phyloP scores from a whole-genome alignment of 2,797 vertebrate species.

The Pseudocheirus occidentalis region DNA sequence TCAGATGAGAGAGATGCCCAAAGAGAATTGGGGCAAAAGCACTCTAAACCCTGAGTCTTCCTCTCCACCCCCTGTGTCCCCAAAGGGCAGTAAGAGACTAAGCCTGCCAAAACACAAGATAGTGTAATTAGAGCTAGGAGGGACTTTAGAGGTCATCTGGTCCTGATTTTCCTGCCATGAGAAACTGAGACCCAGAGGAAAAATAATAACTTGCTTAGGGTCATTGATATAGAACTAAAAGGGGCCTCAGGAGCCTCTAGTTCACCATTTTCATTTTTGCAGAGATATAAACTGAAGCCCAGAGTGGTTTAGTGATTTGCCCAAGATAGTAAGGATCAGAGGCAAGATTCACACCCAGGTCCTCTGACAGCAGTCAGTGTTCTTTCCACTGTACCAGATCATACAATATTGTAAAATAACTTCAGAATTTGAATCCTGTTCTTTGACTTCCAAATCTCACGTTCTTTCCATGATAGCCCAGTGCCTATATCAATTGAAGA shows the following conservation, averaged over 20 bases:
- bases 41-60: constrained; percentile 27
- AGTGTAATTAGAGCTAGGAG: neutral
- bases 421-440: neutral
- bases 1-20: constrained; percentile 27
- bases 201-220: neutral
- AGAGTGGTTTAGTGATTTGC: neutral
- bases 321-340: neutral
- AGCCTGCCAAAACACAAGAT: neutral
- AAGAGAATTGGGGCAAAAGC: constrained; percentile 46
- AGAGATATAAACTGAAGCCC: neutral
- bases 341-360: neutral
- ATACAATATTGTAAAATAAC: neutral
- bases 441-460: neutral
- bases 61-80: neutral
- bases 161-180: neutral
- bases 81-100: neutral
- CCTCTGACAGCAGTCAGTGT: neutral
- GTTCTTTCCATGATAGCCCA: neutral
- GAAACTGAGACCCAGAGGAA: neutral
- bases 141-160: neutral
- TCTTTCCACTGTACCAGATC: neutral
- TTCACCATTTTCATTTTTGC: neutral
- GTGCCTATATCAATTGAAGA: neutral
- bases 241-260: neutral
- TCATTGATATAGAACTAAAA: neutral